Evolutionary conservation across 2,797 vertebrate genomes (phyloP), one percentile per base, ranked within the genome.

Genomic region (Alcedo quadribrachys): DNA sequence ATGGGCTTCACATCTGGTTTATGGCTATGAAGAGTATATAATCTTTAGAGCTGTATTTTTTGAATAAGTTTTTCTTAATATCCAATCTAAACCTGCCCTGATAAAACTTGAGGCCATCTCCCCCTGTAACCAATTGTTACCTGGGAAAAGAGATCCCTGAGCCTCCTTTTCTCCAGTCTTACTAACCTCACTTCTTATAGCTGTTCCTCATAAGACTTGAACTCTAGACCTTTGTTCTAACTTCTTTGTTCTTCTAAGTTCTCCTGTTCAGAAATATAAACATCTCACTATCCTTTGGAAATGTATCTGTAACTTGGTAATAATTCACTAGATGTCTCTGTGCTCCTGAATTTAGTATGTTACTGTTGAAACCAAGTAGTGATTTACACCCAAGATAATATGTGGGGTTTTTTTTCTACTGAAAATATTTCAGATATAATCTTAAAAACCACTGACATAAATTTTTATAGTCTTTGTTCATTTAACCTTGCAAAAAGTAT

Each of bases 271-370:
- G 57, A 71, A 75, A 12, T 53, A 22, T 1, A 61, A 55, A 65
- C 4, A 30, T 55, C 50, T 60, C 14, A 2, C 68, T 66, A 51
- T 68, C 74, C 33, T 14, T 57, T 82, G 37, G 32, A 90, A 91
- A 66, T 30, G 12, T 65, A 20, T 74, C 28, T 95, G 94, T 95
- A 94, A 74, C 79, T 92, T 92, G 87, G 33, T 80, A 62, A 67
- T 81, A 78, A 25, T 89, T 97, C 98, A 96, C 96, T 94, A 98
- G 97, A 87, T 97, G 97, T 96, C 97, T 96, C 97, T 96, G 25
- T 85, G 90, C 91, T 92, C 91, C 96, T 87, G 70, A 57, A 82
- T 97, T 93, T 76, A 54, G 53, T 61, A 2, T 6, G 2, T 74
- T 86, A 22, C 51, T 63, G 32, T 85, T 90, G 58, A 81, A 81